Base-by-base conservation (phyloP, 2,888 invertebrate genomes). In the Branchellion lobata region DNA sequence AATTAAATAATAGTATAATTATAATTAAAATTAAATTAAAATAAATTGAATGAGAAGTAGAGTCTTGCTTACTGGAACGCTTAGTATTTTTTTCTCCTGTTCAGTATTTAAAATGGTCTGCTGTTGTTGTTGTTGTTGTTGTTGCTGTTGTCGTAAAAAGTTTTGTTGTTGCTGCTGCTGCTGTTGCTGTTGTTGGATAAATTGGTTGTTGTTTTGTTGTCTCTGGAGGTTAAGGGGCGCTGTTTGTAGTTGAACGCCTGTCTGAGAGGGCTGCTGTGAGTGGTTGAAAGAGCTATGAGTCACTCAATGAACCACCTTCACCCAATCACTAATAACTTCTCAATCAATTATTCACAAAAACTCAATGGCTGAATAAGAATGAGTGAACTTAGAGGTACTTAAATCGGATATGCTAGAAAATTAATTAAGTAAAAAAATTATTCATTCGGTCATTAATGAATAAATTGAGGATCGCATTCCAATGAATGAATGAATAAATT, bases 151-250 rank as follows among this genome's bases (percentile, higher is more conserved):
- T 69, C 29, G 69, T 69, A 27, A 29, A 5, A n/a, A 5, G 8
- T 69, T 5, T 8, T 69, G 69, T 33, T 69, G 14, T 8, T 69
- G 5, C 3, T 24, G 27, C 3, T 21, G 69, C 29, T 69, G 69
- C 8, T 69, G 27, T 5, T 69, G 27, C 29, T 69, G 69, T 69
- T 69, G 69, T 69, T 69, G 61, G n/a, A n/a, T n/a, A 57, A 57
- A 24, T 5, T 57, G 21, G 24, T 57, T 57, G 21, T 57, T 18
- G 21, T 57, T 57, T 24, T 57, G 61, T 57, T 57, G 61, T 57
- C 61, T 8, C 21, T 57, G 61, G 3, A 57, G 61, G n/a, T 57
- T 57, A 3, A 57, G 21, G 5, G 61, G 61, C 14, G 21, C 24
- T 18, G 61, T 57, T 57, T 57, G 61, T 18, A n/a, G 61, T 24